Conservation (phyloP, 2,888 invertebrate genomes). For the Digitonthophagus gazella region DNA sequence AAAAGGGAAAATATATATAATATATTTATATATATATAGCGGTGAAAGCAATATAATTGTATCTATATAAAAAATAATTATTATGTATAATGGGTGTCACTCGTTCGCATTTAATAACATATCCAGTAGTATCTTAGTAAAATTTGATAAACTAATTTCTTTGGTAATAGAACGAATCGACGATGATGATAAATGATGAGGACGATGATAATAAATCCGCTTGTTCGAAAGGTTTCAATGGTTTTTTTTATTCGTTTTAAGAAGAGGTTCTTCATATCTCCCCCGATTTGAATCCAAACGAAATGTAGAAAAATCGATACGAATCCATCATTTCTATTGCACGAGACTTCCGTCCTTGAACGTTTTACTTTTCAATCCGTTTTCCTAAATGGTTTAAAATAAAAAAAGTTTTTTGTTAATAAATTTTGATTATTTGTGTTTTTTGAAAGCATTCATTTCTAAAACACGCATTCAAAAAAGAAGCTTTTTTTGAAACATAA, state of each 20-base stretch:
- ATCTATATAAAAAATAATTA: constrained; percentile 22
- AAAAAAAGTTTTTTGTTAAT: too few relatives aligned
- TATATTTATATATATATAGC: neutral
- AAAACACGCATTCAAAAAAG: too few relatives aligned
- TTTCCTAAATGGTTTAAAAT: neutral
- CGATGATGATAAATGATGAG: neutral
- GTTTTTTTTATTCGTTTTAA: neutral
- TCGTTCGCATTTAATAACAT: constrained; percentile 12
- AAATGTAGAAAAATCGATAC: too few relatives aligned
- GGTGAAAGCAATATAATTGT: constrained; percentile 16
- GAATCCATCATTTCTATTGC: neutral
- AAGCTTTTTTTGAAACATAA: too few relatives aligned
- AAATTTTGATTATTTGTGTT: too few relatives aligned
- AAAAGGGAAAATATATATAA: too few relatives aligned
- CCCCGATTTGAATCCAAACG: too few relatives aligned
- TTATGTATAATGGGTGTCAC: constrained; percentile 9
- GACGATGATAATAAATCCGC: constrained; percentile 6
- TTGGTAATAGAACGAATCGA: constrained; percentile 16
- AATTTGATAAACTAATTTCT: constrained; percentile 21
- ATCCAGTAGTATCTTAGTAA: constrained; percentile 18
- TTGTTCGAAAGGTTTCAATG: constrained; percentile 1
- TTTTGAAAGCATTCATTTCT: too few relatives aligned
- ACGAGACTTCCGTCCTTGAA: neutral
- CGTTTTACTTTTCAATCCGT: neutral
- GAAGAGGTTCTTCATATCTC: neutral